Conservation (phyloP, 1,140 invertebrate species). For the Drosophila malerkotliana region DNA sequence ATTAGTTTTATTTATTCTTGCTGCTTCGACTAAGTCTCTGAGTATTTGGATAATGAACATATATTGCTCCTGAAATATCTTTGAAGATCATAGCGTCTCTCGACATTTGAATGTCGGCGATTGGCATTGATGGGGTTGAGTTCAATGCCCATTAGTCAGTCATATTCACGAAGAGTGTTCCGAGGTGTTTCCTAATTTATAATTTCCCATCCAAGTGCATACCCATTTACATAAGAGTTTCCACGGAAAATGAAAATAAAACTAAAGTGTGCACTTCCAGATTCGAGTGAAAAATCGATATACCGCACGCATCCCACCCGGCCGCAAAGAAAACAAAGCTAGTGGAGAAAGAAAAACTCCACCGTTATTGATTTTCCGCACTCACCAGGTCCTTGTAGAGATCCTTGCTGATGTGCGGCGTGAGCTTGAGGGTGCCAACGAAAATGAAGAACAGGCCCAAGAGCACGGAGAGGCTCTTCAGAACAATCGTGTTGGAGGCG, state of each 20-base stretch:
- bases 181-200: not conserved
- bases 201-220: not conserved
- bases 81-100: slow-evolving; percentile 59
- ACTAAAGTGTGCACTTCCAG: slow-evolving; percentile 7
- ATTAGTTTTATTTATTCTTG: slow-evolving; percentile 10
- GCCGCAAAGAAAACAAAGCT: slow-evolving; percentile 21
- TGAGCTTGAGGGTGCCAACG: slow-evolving; percentile 96
- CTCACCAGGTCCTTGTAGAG: slow-evolving; percentile 98
- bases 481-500: slow-evolving; percentile 88
- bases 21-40: slow-evolving; percentile 19
- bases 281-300: slow-evolving; percentile 51
- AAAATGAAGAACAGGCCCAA: slow-evolving; percentile 98
- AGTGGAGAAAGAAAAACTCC: slow-evolving; percentile 8
- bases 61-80: slow-evolving; percentile 46
- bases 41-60: slow-evolving; percentile 47
- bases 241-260: not conserved
- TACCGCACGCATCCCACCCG: slow-evolving; percentile 5
- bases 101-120: slow-evolving; percentile 58
- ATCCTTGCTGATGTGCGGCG: slow-evolving; percentile 95
- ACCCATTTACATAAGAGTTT: slow-evolving; percentile 32
- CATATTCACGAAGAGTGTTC: slow-evolving; percentile 14
- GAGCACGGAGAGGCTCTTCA: slow-evolving; percentile 95
- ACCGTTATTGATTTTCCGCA: slow-evolving; percentile 55
- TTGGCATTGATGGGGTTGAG: slow-evolving; percentile 72
- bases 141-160: slow-evolving; percentile 64